Evolutionary conservation across 2,797 vertebrate genomes (phyloP).

Genomic region (Gallinago solitaria): DNA sequence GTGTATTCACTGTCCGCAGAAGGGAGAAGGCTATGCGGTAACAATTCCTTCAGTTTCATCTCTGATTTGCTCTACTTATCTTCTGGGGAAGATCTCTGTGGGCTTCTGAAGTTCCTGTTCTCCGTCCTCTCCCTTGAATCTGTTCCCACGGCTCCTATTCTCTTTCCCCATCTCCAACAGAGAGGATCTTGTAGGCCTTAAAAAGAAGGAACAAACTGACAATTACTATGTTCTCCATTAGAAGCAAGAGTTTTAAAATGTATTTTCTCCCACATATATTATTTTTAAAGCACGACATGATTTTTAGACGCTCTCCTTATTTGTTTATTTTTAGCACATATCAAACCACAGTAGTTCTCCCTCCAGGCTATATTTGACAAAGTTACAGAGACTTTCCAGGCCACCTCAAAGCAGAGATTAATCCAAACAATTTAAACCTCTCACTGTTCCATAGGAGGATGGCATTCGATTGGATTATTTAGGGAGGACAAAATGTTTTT

Average conservation of each 20-base stretch:
- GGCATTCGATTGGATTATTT: constrained; percentile 86
- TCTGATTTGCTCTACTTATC: not conserved
- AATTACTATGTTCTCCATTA: not conserved
- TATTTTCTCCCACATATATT: not conserved
- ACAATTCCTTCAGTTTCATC: not conserved
- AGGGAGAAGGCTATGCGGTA: not conserved
- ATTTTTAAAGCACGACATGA: constrained; percentile 21
- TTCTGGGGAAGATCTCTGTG: not conserved
- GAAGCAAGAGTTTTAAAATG: not conserved
- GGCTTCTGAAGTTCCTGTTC: not conserved
- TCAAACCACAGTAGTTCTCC: not conserved
- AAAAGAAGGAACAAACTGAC: not conserved
- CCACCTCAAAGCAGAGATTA: constrained; percentile 38
- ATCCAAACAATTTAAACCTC: constrained; percentile 70
- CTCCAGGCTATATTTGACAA: constrained; percentile 47
- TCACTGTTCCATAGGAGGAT: constrained; percentile 71
- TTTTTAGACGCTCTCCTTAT: not conserved
- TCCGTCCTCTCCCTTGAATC: not conserved
- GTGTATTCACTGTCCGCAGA: not conserved
- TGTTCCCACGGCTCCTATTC: not conserved
- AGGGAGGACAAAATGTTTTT: constrained; percentile 87
- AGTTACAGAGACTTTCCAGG: constrained; percentile 29
- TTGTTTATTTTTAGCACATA: constrained; percentile 37
- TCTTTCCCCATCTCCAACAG: not conserved
- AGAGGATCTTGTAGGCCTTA: not conserved